Evolutionary conservation across 2,113 vertebrate species (phyloP), one percentile per base, ranked within the genome.

Genomic region (Centrocercus urophasianus): DNA sequence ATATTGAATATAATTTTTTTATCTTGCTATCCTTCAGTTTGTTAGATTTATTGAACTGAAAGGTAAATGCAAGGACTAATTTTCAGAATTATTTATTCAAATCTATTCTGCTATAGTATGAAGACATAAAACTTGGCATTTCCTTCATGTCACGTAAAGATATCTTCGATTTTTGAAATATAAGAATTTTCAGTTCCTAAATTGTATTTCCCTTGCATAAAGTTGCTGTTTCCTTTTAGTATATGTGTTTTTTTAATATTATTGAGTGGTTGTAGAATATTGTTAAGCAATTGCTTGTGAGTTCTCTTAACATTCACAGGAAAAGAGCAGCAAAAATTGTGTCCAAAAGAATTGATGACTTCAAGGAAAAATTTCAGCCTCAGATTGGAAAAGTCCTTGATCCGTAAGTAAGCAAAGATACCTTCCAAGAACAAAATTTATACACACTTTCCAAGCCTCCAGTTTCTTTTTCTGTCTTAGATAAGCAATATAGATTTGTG

Each of bases 271-370:
- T 48, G 3, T 30, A 63, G 10, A 75, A 10, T 85, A 25, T 54
- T 64, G 32, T 56, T 34, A 60, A 86, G 24, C 11, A 86, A 56
- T 34, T 3, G 2, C 65, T 11, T 71, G 66, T 5, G 24, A 78
- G 18, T 65, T 88, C 92, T 91, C 96, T 97, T 13, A 43, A 74
- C 83, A 90, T 92, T 78, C 40, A 5, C 69, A 99, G 98, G 97
- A 97, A 98, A 95, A 98, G 90, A 82, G 98, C 81, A 86, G 93
- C 97, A 92, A 97, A 96, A 85, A 36, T 98, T 6, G 72, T 98
- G 82, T 97, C 98, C 24, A 98, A 98, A 92, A 94, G n/a, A 96
- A 96, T 69, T n/a, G 97, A 98, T 77, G 96, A 98, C 96, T 98
- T 98, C 75, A 98, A 97, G 76, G 97, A 98, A 87, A 98, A 97